Conservation (phyloP, 1,140 invertebrate species). For the Drosophila sproati region DNA sequence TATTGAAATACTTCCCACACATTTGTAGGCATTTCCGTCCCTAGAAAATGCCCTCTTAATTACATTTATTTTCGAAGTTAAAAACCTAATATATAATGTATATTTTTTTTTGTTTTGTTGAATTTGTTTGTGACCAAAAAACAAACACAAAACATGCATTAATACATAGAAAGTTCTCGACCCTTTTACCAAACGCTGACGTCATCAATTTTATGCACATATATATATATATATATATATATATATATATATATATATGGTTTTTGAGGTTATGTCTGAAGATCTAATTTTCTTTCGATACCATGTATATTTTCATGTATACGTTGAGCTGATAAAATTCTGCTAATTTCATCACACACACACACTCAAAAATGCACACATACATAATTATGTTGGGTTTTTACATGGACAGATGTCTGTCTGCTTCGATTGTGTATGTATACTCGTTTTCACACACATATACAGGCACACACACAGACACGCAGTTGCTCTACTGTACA, state of each 20-base stretch:
- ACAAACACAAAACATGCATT: background rate
- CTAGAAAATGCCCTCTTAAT: background rate
- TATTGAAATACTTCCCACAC: background rate
- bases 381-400: slow-evolving; percentile 20
- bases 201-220: slow-evolving; percentile 24
- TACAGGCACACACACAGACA: slow-evolving; percentile 32
- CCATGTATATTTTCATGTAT: slow-evolving; percentile 5
- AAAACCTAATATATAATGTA: background rate
- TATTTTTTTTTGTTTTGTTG: slow-evolving; percentile 15
- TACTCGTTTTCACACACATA: slow-evolving; percentile 59
- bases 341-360: background rate
- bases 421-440: slow-evolving; percentile 63
- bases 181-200: slow-evolving; percentile 5
- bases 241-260: slow-evolving; percentile 15
- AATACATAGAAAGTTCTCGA: background rate
- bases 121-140: background rate
- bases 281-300: slow-evolving; percentile 1
- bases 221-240: slow-evolving; percentile 5
- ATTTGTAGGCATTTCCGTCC: no score
- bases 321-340: background rate
- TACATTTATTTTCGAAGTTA: background rate
- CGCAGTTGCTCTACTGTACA: slow-evolving; percentile 37
- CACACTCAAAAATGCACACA: background rate
- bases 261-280: slow-evolving; percentile 41
- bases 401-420: slow-evolving; percentile 31